phyloP scores from a whole-genome alignment of 2,113 vertebrate genomes.

The Leiothrix lutea region DNA sequence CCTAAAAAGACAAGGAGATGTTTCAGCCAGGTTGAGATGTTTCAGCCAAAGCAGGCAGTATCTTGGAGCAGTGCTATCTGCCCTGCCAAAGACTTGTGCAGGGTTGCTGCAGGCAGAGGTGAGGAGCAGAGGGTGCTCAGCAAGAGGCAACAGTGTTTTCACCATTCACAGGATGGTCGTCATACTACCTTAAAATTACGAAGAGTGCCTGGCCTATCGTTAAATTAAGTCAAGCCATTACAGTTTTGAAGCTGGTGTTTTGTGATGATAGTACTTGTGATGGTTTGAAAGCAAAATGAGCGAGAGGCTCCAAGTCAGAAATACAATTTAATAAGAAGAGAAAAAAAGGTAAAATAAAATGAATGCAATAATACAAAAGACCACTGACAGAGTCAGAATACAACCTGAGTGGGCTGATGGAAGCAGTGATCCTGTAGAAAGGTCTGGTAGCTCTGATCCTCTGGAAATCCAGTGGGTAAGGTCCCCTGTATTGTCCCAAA shows the following conservation, averaged over 20 bases:
- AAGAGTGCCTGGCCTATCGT: not conserved
- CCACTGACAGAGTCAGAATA: too few species aligned
- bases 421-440: too few species aligned
- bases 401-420: too few species aligned
- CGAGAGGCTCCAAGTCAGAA: too few species aligned
- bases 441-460: too few species aligned
- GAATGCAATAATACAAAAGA: too few species aligned
- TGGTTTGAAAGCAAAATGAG: too few species aligned
- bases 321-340: too few species aligned
- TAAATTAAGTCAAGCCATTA: not conserved
- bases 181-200: not conserved
- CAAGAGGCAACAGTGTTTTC: not conserved
- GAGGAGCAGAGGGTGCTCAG: not conserved
- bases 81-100: not conserved
- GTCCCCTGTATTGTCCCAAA: too few species aligned
- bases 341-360: too few species aligned
- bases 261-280: not conserved
- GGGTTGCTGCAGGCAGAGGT: not conserved
- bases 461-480: too few species aligned
- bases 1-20: not conserved
- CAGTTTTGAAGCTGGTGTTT: not conserved
- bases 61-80: accelerated
- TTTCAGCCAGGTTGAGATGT: not conserved
- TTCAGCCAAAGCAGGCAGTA: not conserved
- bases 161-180: not conserved